phyloP scores from a whole-genome alignment of 2,888 invertebrate species.

The Drepana falcataria region DNA sequence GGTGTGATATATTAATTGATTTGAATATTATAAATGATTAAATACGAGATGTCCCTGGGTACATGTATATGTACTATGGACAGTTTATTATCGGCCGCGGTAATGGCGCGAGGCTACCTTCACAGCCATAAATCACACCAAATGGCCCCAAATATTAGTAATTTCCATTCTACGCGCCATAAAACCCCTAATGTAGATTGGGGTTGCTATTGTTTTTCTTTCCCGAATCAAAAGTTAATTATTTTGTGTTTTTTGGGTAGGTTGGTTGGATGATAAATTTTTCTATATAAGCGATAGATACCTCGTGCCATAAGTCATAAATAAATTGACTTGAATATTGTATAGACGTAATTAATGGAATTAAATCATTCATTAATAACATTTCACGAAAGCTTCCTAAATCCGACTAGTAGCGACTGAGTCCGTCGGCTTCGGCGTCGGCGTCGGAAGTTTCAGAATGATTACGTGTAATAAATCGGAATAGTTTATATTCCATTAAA shows the following conservation, averaged over 20 bases:
- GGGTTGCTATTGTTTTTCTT: constrained; percentile 5
- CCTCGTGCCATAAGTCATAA: too few relatives aligned
- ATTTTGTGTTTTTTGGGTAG: background rate
- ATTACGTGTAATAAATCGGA: too few relatives aligned
- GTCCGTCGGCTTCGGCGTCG: too few relatives aligned
- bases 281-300: too few relatives aligned
- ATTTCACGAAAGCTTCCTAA: too few relatives aligned
- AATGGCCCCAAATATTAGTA: constrained; percentile 55
- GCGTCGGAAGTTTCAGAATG: too few relatives aligned
- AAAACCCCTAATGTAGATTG: constrained; percentile 13
- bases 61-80: background rate
- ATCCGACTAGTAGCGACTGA: too few relatives aligned
- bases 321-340: too few relatives aligned
- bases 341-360: too few relatives aligned
- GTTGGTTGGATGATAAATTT: background rate
- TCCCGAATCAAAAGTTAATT: background rate
- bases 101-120: constrained; percentile 26
- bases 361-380: too few relatives aligned
- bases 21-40: background rate
- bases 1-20: too few relatives aligned
- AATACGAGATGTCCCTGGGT: background rate
- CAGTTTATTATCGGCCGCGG: background rate
- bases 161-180: constrained; percentile 31
- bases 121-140: constrained; percentile 51
- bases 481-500: too few relatives aligned